Conservation (phyloP, 35 echinoderm and acorn worm genomes). For the Ptychodera flava region DNA sequence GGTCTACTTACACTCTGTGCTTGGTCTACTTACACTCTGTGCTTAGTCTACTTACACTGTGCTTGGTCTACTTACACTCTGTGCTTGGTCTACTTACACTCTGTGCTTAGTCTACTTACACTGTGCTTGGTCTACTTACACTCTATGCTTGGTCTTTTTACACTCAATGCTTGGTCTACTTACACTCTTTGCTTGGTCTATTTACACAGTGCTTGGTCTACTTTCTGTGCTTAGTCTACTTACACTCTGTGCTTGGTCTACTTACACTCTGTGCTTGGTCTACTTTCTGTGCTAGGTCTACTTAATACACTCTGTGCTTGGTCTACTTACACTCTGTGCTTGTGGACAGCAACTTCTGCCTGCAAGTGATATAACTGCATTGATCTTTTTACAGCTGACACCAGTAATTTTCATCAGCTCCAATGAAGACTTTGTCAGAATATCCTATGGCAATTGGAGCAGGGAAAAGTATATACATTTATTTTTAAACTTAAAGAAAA, state of each 20-base stretch:
- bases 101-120: no score
- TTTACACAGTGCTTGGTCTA: neutral
- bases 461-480: neutral
- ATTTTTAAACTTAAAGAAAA: neutral
- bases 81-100: no score
- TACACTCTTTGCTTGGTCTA: neutral
- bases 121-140: constrained; percentile 14
- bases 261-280: neutral
- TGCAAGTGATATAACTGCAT: constrained; percentile 20
- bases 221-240: neutral
- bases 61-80: neutral
- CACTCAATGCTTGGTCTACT: neutral
- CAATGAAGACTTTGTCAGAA: constrained; percentile 68
- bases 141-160: constrained; percentile 27
- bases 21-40: neutral
- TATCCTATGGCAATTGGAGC: constrained; percentile 31
- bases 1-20: no score
- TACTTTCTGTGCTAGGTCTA: neutral
- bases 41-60: neutral
- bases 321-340: constrained; percentile 54
- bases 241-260: neutral
- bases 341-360: constrained; percentile 51
- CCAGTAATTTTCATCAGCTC: constrained; percentile 67
- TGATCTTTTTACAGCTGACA: constrained; percentile 31
- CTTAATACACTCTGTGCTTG: neutral